A percentile compares a stretch with the other conserved stretches of the same genome.
These are phyloP conservation scores for Poecile montanus DNA, from an alignment of 2,797 vertebrate genomes.

Conservation along the genomic window DNA sequence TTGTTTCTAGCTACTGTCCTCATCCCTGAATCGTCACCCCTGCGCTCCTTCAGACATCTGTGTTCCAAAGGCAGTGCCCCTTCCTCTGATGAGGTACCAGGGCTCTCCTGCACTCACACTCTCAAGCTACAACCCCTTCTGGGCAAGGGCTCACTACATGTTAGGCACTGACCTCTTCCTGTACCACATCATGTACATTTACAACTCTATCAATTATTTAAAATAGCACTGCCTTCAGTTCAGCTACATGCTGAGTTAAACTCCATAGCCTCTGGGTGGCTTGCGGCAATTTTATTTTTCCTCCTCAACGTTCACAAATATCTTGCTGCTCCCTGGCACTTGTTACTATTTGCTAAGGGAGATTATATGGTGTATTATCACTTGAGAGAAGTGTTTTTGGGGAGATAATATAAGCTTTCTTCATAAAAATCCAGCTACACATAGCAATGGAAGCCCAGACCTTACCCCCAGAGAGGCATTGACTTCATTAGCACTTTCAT, in stretches of 20 bases:
- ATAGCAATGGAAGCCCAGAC: neutral
- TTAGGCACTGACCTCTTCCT: constrained; percentile 25
- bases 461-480: neutral
- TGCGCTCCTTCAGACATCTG: fast-evolving
- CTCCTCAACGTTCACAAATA: neutral
- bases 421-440: neutral
- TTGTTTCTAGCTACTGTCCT: neutral
- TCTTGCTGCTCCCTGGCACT: neutral
- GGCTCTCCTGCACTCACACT: neutral
- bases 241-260: constrained; percentile 46
- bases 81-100: neutral
- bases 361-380: constrained; percentile 10
- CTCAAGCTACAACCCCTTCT: neutral
- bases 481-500: constrained; percentile 63
- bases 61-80: neutral
- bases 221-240: constrained; percentile 31
- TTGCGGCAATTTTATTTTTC: constrained; percentile 5
- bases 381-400: neutral
- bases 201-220: constrained; percentile 61
- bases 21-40: neutral
- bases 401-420: constrained; percentile 15
- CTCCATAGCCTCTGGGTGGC: constrained; percentile 27
- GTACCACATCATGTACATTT: constrained; percentile 16
- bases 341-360: constrained; percentile 35
- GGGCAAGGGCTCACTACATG: neutral